These are phyloP conservation scores for Latrodectus elegans DNA, from an alignment of 2,888 invertebrate species.

Conservation along the genomic window DNA sequence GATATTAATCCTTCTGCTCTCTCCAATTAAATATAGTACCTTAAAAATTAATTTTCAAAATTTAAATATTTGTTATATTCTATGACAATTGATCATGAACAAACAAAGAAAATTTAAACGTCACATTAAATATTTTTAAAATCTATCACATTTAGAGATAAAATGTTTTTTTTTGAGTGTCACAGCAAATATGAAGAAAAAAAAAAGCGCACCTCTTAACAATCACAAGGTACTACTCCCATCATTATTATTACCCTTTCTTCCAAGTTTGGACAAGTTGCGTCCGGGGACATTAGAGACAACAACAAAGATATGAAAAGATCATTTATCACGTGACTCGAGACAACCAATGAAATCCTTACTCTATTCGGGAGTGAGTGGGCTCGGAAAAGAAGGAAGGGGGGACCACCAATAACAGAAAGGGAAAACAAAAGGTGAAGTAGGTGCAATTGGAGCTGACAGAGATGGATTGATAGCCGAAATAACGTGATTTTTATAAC, in stretches of 20 bases:
- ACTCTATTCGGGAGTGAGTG: conserved; percentile 16
- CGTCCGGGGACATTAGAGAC: conserved; percentile 33
- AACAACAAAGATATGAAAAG: conserved; percentile 37
- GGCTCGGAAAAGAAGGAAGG: background rate
- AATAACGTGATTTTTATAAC: conserved; percentile 51
- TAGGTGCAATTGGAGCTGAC: conserved; percentile 36
- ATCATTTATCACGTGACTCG: conserved; percentile 49
- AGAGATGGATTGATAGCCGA: conserved; percentile 36
- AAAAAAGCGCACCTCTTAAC: background rate
- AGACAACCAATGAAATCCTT: conserved; percentile 49
- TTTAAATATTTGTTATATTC: background rate
- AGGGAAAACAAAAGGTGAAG: conserved; percentile 48
- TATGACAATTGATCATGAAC: background rate
- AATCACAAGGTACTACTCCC: background rate
- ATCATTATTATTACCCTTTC: conserved; percentile 32
- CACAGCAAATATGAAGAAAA: background rate
- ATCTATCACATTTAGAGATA: background rate
- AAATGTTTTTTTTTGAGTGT: too few species aligned
- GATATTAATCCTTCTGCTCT: too few species aligned
- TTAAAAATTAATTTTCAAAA: too few species aligned
- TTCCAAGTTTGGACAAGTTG: background rate
- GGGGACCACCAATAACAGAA: background rate
- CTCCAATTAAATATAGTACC: too few species aligned
- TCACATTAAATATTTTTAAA: background rate
- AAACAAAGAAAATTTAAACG: background rate